Conservation (phyloP, 1,140 invertebrate genomes). For the Adelges cooleyi region DNA sequence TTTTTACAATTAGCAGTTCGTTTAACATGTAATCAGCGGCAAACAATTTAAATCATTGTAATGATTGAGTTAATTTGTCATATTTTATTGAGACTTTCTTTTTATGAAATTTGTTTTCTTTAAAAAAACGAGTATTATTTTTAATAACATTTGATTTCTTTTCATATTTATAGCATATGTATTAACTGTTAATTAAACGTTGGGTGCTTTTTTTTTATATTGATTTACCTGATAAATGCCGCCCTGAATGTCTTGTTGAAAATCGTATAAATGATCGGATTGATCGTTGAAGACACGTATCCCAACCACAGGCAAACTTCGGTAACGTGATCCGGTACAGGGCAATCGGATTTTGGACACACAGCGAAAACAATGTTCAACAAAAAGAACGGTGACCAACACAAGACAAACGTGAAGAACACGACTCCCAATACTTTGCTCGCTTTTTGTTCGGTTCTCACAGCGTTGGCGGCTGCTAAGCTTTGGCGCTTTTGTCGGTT, state of each 20-base stretch:
- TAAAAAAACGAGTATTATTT: no score
- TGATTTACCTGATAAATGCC: conserved; percentile 62
- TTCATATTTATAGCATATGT: no score
- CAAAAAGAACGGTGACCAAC: conserved; percentile 83
- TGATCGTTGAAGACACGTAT: conserved; percentile 76
- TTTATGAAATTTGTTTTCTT: no score
- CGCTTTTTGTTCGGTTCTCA: conserved; percentile 71
- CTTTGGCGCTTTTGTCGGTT: conserved; percentile 42
- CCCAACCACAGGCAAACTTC: conserved; percentile 75
- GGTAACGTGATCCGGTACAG: conserved; percentile 58
- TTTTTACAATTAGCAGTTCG: no score
- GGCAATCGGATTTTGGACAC: conserved; percentile 50
- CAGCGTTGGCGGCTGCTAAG: conserved; percentile 58
- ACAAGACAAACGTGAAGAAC: conserved; percentile 80
- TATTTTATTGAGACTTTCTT: no score
- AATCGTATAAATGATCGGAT: conserved; percentile 76
- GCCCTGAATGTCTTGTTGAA: conserved; percentile 78
- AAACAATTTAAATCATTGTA: no score
- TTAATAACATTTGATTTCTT: no score
- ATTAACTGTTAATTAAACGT: no score
- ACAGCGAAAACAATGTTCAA: conserved; percentile 70
- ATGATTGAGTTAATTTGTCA: no score
- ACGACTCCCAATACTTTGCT: conserved; percentile 71
- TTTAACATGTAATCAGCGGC: no score
- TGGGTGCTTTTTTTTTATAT: no score